phyloP scores from a whole-genome alignment of 53 echinoderm and acorn worm species.

The Luidia sarsii region DNA sequence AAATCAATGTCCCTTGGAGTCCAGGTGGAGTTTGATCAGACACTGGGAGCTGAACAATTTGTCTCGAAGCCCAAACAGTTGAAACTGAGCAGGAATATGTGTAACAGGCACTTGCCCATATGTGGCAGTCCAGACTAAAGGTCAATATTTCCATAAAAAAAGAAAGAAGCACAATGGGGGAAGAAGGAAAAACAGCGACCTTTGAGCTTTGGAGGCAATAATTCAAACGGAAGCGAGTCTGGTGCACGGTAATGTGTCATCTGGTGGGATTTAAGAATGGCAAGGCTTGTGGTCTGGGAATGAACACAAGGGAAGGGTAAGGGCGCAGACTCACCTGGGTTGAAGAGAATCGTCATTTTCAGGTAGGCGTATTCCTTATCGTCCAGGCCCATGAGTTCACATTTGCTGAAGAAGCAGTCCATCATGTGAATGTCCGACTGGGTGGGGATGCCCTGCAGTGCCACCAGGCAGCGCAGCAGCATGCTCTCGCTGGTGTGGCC shows the following conservation, averaged over 20 bases:
- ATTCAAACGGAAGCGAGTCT: background rate
- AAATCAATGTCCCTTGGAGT: too few relatives aligned
- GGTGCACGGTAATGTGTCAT: background rate
- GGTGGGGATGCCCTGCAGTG: conserved; percentile 92
- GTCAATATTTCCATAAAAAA: too few relatives aligned
- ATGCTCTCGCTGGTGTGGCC: conserved; percentile 70
- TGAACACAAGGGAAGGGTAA: too few relatives aligned
- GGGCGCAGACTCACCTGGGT: conserved; percentile 81
- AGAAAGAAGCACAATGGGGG: too few relatives aligned
- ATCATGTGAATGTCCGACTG: conserved; percentile 89
- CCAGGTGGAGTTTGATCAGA: too few relatives aligned
- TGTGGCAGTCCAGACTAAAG: too few relatives aligned
- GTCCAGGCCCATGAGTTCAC: conserved; percentile 87
- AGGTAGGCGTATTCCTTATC: conserved; percentile 99
- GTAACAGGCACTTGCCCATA: too few relatives aligned
- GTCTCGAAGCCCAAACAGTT: too few relatives aligned
- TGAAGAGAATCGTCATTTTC: conserved; percentile 93
- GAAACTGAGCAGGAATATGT: too few relatives aligned
- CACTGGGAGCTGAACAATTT: too few relatives aligned
- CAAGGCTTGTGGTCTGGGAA: too few relatives aligned
- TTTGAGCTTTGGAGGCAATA: background rate
- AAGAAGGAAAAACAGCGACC: background rate
- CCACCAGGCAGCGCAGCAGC: conserved; percentile 89
- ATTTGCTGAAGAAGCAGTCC: conserved; percentile 93
- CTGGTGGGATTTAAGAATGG: too few relatives aligned